phyloP scores from a whole-genome alignment of 2,888 invertebrate genomes.

The Busseola fusca region DNA sequence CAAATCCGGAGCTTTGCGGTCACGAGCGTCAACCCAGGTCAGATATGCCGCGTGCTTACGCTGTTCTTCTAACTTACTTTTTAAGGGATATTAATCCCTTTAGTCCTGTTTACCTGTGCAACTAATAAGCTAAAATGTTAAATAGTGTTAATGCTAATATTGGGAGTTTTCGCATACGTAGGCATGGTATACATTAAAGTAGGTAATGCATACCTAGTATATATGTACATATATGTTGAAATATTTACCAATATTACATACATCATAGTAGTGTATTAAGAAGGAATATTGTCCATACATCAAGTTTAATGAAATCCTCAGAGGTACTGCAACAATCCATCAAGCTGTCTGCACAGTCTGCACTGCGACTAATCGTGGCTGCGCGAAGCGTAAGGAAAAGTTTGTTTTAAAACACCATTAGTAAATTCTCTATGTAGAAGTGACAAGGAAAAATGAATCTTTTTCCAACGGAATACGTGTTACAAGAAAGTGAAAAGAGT shows the following conservation, averaged over 20 bases:
- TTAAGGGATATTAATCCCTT: too few relatives aligned
- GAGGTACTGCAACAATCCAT: slow-evolving; percentile 77
- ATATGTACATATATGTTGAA: background rate
- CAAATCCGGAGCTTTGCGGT: too few relatives aligned
- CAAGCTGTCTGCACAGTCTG: slow-evolving; percentile 76
- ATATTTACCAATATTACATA: slow-evolving; percentile 28
- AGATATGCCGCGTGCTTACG: too few relatives aligned
- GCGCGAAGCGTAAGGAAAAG: slow-evolving; percentile 64
- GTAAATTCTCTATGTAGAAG: slow-evolving; percentile 52
- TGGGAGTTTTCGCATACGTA: background rate
- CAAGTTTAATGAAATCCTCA: slow-evolving; percentile 74
- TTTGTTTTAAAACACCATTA: slow-evolving; percentile 74
- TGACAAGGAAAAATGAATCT: slow-evolving; percentile 64
- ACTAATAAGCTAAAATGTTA: background rate
- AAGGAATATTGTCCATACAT: slow-evolving; percentile 47
- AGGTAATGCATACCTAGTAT: too few relatives aligned
- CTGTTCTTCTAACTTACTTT: too few relatives aligned
- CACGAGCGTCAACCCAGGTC: too few relatives aligned
- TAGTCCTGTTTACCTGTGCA: background rate
- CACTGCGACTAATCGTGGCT: slow-evolving; percentile 60
- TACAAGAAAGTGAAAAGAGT: slow-evolving; percentile 52
- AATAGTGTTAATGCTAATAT: background rate
- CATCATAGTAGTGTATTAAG: slow-evolving; percentile 14
- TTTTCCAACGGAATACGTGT: slow-evolving; percentile 60
- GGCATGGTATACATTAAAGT: background rate